These are phyloP conservation scores for Parnassius mnemosyne DNA, from an alignment of 2,888 invertebrate species.

Conservation along the genomic window DNA sequence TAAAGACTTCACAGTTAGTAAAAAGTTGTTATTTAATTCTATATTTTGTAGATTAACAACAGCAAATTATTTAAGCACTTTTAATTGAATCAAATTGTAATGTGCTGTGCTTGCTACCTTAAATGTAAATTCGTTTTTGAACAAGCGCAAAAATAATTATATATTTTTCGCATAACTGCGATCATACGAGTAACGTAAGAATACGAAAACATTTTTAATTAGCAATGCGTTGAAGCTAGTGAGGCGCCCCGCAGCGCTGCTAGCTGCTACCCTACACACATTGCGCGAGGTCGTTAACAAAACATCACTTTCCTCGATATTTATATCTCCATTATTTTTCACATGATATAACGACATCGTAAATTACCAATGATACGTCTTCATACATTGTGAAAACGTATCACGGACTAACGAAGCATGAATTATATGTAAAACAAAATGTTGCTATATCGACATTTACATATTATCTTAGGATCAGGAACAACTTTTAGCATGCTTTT, in stretches of 20 bases:
- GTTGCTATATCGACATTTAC: background rate
- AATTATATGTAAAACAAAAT: background rate
- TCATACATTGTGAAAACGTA: conserved; percentile 24
- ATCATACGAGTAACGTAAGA: conserved; percentile 59
- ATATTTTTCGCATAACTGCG: conserved; percentile 60
- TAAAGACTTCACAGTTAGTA: too few relatives aligned
- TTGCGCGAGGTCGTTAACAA: conserved; percentile 68
- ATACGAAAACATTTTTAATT: conserved; percentile 72
- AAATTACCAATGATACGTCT: conserved; percentile 50
- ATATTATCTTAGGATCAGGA: too few relatives aligned
- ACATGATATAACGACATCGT: conserved; percentile 60
- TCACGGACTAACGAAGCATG: background rate
- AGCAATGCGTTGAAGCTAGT: conserved; percentile 56
- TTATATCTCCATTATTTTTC: conserved; percentile 76
- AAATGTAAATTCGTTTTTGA: conserved; percentile 49
- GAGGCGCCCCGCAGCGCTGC: conserved; percentile 63
- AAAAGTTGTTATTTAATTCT: too few relatives aligned
- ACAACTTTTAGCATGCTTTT: too few relatives aligned
- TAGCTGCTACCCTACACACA: conserved; percentile 72
- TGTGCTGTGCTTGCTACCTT: conserved; percentile 43
- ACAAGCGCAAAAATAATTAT: conserved; percentile 63
- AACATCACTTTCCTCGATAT: conserved; percentile 75
- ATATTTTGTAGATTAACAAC: background rate
- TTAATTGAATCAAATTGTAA: conserved; percentile 32
- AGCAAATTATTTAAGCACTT: background rate